Conservation (phyloP, 2,113 vertebrate species). For the Oryzias curvinotus region DNA sequence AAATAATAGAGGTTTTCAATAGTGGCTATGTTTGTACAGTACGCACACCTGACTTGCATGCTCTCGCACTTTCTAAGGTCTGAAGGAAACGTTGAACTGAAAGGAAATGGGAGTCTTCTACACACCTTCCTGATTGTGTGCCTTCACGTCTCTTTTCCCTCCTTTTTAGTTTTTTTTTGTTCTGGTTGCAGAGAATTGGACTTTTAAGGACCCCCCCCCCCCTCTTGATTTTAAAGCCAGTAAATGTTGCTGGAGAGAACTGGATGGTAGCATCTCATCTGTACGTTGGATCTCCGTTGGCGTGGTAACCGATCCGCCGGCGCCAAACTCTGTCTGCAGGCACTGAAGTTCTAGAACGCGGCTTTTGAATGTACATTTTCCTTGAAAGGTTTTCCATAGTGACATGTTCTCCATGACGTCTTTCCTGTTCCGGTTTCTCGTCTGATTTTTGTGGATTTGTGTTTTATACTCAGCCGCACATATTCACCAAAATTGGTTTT, state of each 20-base stretch:
- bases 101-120: constrained; percentile 21
- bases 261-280: constrained; percentile 32
- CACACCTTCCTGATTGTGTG: constrained; percentile 60
- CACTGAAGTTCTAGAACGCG: constrained; percentile 62
- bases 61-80: constrained; percentile 58
- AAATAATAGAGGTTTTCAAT: constrained; percentile 47
- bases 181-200: constrained; percentile 31
- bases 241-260: constrained; percentile 12
- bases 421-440: constrained; percentile 11
- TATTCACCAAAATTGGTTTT: constrained; percentile 17
- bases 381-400: constrained; percentile 23
- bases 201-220: constrained; percentile 7
- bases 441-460: constrained; percentile 20
- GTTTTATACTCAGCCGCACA: constrained; percentile 33
- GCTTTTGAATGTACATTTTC: constrained; percentile 68
- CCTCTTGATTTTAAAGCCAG: neutral
- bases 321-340: constrained; percentile 64
- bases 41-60: constrained; percentile 46
- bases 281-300: constrained; percentile 28
- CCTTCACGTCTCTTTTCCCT: constrained; percentile 47
- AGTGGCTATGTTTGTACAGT: constrained; percentile 42
- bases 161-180: constrained; percentile 9
- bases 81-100: constrained; percentile 30
- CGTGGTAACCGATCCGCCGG: constrained; percentile 25
- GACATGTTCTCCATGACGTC: constrained; percentile 13